phyloP scores from a whole-genome alignment of 2,113 vertebrate genomes.

The Ciconia maguari region DNA sequence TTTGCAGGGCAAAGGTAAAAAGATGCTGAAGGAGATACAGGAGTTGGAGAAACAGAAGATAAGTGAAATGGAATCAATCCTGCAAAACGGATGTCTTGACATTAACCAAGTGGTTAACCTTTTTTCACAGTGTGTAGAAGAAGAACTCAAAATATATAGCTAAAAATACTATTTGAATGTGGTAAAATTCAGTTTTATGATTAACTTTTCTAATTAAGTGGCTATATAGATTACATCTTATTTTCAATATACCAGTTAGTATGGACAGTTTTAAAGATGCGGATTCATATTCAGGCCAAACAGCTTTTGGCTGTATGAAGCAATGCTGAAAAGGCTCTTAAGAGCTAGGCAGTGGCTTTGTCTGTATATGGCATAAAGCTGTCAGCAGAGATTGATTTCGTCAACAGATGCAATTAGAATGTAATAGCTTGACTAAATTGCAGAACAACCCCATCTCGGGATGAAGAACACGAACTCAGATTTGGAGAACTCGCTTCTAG shows the following conservation, averaged over 20 bases:
- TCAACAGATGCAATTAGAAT: background rate
- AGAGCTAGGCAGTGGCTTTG: background rate
- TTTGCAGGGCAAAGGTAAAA: slow-evolving; percentile 80
- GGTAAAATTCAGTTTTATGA: background rate
- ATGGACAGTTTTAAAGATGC: background rate
- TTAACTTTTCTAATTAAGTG: background rate
- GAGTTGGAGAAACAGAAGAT: slow-evolving; percentile 83
- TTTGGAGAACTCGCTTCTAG: background rate
- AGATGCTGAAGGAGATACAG: slow-evolving; percentile 77
- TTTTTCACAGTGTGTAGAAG: slow-evolving; percentile 76
- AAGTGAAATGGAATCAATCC: slow-evolving; percentile 79
- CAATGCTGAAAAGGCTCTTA: background rate
- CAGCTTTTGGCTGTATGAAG: background rate
- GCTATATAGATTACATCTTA: background rate
- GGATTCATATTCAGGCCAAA: background rate
- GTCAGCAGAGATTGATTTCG: background rate
- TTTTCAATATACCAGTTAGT: background rate
- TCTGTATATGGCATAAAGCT: background rate
- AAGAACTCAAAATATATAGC: slow-evolving; percentile 82
- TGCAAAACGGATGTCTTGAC: slow-evolving; percentile 73
- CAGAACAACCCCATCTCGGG: background rate
- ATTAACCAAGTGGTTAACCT: slow-evolving; percentile 73
- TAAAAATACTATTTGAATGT: slow-evolving; percentile 22
- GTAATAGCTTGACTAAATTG: background rate
- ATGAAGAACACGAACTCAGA: background rate